These are phyloP conservation scores for Aleiodes sp. DNA, from an alignment of 1,140 invertebrate genomes.

Conservation along the genomic window DNA sequence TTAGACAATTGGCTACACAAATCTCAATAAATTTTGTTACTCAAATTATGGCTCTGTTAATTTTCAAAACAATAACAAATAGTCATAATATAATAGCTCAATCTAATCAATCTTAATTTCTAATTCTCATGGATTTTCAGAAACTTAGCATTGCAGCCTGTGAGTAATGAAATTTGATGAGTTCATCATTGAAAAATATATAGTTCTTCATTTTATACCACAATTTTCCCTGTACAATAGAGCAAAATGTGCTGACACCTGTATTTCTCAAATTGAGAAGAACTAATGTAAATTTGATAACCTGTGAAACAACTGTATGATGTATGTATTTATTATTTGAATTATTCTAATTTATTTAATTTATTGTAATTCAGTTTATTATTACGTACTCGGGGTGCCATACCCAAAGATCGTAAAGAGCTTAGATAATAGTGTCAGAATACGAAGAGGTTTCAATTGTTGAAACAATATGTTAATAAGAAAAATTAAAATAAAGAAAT, in stretches of 20 bases:
- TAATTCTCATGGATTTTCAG: not conserved
- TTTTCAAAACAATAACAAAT: conserved; percentile 1
- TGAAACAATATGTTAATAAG: not conserved
- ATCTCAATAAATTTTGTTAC: conserved; percentile 32
- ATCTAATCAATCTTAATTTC: conserved; percentile 1
- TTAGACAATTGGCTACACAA: not conserved
- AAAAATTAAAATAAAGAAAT: not conserved
- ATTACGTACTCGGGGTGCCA: conserved; percentile 53
- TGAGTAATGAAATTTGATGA: conserved; percentile 31
- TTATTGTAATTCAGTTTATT: conserved; percentile 30
- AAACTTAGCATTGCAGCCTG: conserved; percentile 36
- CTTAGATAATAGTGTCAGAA: not conserved
- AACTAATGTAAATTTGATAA: not conserved
- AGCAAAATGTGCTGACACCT: not conserved
- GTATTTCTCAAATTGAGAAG: not conserved
- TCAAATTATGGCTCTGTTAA: conserved; percentile 36
- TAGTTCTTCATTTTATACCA: too few relatives aligned
- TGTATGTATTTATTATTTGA: not conserved
- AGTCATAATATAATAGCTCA: conserved; percentile 8
- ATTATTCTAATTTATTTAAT: conserved; percentile 25
- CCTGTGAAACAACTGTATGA: not conserved
- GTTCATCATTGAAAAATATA: conserved; percentile 10
- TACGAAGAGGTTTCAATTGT: not conserved
- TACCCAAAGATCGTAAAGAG: conserved; percentile 46
- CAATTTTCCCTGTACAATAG: not conserved